Conservation (phyloP, 2,888 invertebrate species). For the Prionchulus punctatus region DNA sequence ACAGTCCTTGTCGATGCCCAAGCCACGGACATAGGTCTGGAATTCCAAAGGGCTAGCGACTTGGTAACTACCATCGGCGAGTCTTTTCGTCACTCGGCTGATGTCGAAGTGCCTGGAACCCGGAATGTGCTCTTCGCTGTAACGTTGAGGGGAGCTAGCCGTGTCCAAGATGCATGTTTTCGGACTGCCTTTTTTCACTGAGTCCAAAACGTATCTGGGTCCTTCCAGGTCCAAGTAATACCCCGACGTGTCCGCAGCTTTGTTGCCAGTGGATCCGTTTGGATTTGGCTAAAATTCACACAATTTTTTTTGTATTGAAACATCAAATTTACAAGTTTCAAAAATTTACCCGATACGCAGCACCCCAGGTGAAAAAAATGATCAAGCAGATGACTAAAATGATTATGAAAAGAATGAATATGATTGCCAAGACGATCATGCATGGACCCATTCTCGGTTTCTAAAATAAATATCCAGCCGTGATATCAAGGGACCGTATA, state of each 20-base stretch:
- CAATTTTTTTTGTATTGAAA: too few species aligned
- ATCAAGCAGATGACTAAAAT: neutral
- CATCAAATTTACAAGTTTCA: neutral
- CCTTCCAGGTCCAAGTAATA: neutral
- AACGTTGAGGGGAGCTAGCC: neutral
- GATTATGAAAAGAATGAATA: neutral
- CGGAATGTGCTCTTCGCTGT: neutral
- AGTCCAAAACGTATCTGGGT: neutral
- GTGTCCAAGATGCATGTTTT: conserved; percentile 5
- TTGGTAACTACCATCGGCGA: neutral
- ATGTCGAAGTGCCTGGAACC: neutral
- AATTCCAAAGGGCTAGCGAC: neutral
- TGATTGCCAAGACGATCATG: neutral
- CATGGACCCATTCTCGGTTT: neutral
- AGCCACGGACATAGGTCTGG: neutral
- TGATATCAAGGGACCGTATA: too few species aligned
- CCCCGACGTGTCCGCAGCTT: too few species aligned
- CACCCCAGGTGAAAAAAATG: neutral
- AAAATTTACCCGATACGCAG: neutral
- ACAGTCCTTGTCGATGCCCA: conserved; percentile 3
- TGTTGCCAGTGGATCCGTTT: too few species aligned
- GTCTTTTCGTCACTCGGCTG: neutral
- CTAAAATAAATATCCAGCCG: too few species aligned
- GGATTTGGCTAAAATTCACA: neutral
- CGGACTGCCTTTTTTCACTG: neutral